Evolutionary conservation across 2,888 invertebrate species (phyloP).

Genomic region (Punctoribates punctum): DNA sequence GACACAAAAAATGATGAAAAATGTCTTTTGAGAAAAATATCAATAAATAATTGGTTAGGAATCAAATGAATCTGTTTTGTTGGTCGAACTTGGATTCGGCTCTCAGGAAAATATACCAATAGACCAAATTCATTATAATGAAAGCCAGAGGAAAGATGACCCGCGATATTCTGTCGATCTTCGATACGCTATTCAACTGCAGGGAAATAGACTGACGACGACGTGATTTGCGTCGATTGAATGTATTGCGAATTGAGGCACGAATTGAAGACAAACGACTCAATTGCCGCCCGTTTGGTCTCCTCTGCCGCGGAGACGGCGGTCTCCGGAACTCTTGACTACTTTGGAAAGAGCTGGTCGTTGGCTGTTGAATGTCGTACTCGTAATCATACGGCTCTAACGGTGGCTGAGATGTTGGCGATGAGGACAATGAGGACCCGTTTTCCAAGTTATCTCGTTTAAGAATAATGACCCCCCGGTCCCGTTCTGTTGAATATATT

Average conservation of each 20-base stretch:
- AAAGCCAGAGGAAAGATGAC: conserved; percentile 73
- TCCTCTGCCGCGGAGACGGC: neutral
- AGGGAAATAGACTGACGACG: conserved; percentile 29
- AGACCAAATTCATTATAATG: conserved; percentile 69
- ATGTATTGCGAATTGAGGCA: conserved; percentile 41
- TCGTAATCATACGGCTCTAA: neutral
- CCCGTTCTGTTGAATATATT: conserved; percentile 23
- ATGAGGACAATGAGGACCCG: neutral
- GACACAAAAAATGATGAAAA: too few species aligned
- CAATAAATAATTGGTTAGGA: too few species aligned
- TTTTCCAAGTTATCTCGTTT: neutral
- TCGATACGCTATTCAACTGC: conserved; percentile 69
- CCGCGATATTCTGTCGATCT: conserved; percentile 71
- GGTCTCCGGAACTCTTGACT: neutral
- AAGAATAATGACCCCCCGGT: neutral
- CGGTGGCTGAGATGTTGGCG: neutral
- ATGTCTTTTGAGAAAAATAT: too few species aligned
- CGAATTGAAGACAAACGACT: conserved; percentile 40
- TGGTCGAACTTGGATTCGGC: conserved; percentile 37
- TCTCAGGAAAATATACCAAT: conserved; percentile 70
- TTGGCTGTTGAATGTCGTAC: conserved; percentile 7
- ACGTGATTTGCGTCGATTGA: conserved; percentile 29
- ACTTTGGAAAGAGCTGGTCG: neutral
- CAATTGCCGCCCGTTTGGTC: neutral
- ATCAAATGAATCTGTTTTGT: neutral